These are phyloP conservation scores for Pygathrix nemaeus DNA, from an alignment of 2,113 vertebrate genomes.

Conservation along the genomic window DNA sequence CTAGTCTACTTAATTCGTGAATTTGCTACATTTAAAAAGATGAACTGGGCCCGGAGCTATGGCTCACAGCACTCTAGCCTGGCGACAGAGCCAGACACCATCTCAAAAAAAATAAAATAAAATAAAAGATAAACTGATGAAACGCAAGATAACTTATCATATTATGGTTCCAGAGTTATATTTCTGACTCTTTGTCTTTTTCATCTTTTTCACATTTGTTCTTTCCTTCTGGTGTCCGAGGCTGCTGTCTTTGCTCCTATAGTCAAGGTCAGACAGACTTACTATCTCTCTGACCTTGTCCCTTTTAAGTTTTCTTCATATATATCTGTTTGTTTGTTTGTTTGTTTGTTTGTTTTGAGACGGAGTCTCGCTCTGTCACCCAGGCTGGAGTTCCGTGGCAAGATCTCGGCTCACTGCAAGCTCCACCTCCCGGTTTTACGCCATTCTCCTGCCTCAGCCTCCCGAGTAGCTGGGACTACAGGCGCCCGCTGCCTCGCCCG, in stretches of 20 bases:
- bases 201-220: not conserved
- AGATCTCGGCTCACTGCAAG: too few species aligned
- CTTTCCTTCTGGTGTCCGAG: not conserved
- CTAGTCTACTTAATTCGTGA: not conserved
- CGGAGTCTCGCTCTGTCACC: too few species aligned
- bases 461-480: too few species aligned
- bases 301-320: not conserved
- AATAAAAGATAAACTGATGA: constrained; percentile 17
- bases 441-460: too few species aligned
- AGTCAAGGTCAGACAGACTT: not conserved
- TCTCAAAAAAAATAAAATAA: not conserved
- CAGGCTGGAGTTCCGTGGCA: too few species aligned
- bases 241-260: not conserved
- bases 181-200: not conserved
- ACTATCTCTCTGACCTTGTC: not conserved
- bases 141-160: not conserved
- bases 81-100: too few species aligned
- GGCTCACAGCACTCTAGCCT: too few species aligned
- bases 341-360: too few species aligned
- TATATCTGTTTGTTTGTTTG: not conserved
- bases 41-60: not conserved
- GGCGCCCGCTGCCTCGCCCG: too few species aligned
- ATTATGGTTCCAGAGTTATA: not conserved
- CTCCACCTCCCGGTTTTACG: too few species aligned
- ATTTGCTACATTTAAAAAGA: not conserved